These are phyloP conservation scores for Oedothorax gibbosus DNA, from an alignment of 1,140 invertebrate species.

Conservation along the genomic window DNA sequence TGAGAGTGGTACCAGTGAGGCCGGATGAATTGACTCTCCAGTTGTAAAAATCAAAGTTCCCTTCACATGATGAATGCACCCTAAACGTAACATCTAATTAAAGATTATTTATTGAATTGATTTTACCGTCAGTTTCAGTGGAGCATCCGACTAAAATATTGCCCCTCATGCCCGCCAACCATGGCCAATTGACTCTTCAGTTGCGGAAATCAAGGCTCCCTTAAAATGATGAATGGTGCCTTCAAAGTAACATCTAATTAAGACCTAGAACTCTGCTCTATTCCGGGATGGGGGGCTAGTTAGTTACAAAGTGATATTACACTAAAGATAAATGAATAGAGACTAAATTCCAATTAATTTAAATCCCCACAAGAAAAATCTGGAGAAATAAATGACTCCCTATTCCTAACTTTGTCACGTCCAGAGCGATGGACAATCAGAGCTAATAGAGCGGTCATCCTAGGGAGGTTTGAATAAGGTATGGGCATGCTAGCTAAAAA, in stretches of 20 bases:
- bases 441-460: constrained; percentile 55
- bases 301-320: constrained; percentile 36
- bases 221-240: constrained; percentile 42
- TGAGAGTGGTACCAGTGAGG: too few relatives aligned
- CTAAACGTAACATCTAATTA: too few relatives aligned
- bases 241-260: constrained; percentile 32
- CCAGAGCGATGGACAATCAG: neutral
- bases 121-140: too few relatives aligned
- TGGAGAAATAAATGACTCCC: too few relatives aligned
- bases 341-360: constrained; percentile 44
- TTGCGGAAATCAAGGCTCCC: constrained; percentile 8
- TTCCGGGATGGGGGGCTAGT: constrained; percentile 35
- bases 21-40: too few relatives aligned
- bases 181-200: neutral
- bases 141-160: too few relatives aligned
- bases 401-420: too few relatives aligned
- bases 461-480: constrained; percentile 6
- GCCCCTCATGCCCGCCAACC: neutral
- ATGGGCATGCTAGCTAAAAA: neutral
- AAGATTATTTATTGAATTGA: too few relatives aligned
- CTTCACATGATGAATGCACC: too few relatives aligned
- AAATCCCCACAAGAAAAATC: neutral
- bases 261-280: constrained; percentile 8
- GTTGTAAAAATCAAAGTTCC: too few relatives aligned
- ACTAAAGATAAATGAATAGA: constrained; percentile 30